Evolutionary conservation across 1,140 invertebrate species (phyloP), one percentile per base, ranked within the genome.

Genomic region (Maniola jurtina): DNA sequence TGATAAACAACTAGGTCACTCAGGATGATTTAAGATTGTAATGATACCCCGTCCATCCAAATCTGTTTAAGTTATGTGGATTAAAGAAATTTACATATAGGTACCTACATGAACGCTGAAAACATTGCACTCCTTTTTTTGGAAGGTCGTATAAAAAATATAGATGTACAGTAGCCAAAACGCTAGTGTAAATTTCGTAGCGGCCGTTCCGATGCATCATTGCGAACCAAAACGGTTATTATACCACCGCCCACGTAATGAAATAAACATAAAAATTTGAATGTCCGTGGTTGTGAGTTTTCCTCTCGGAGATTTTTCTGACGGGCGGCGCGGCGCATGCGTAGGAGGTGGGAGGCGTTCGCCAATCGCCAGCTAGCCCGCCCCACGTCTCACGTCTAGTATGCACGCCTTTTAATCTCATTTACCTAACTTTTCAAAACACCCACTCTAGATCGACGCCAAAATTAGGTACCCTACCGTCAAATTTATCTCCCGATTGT

Each of bases 341-440:
- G 87, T 78, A 73, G 86, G 87, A 78, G 87, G 83, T 81, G 79
- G 84, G 79, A 79, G 84, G 82, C 73, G 81, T 78, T 83, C 76
- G 77, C 82, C 83, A 85, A 81, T 83, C 72, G 70, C 57, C 64
- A 66, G 58, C 66, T 64, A 71, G 72, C 68, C 78, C 82, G 81
- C 80, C 83, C 81, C 81, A 70, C 78, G 71, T 71, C 69, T 56
- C 73, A 70, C 72, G 71, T 64, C 66, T 67, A 45, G 56, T 66
- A 64, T 66, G 64, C 79, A 83, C 82, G 82, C 83, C 85, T 83
- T 64, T 48, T 67, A 70, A 72, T 75, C 75, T 71, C 69, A 71
- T 73, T 73, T 69, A 73, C 64, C 72, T 71, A 78, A 75, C 75
- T 73, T 74, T 73, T 73, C 72, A 70, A 76, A 66, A 79, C 76